Evolutionary conservation across 1,140 invertebrate genomes (phyloP), one percentile per base, ranked within the genome.

Genomic region (Zophobas morio): DNA sequence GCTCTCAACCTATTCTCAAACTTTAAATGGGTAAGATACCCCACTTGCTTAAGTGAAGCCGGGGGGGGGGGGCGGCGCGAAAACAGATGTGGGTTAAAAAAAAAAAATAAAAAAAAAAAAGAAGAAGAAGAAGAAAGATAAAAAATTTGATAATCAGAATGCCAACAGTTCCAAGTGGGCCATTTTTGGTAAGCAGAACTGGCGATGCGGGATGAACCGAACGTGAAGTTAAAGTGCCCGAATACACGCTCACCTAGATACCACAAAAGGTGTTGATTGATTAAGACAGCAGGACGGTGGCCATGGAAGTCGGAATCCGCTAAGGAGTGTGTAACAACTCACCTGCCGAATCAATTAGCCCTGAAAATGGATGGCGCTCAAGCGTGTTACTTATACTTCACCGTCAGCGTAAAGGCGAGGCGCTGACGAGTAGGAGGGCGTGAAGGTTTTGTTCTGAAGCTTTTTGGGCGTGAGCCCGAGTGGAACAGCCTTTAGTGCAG

Each of bases 171-270:
- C 91, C 90, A 89, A 94, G 93, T 94, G 93, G 92, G 93, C 93
- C 93, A 94, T 88, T 94, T 95, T 95, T 94, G 93, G 94, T 95
- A 94, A 95, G 93, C 93, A 95, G 94, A 95, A 95, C 93, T 95
- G 93, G 93, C 92, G 94, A 89, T 95, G 94, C 90, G 92, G 92
- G 92, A 94, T 93, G 92, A 93, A 93, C 91, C 90, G 89, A 92
- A 93, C 90, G 91, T 88, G 84, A 89, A 89, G 91, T 92, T 92
- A 92, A 90, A 88, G 90, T 88, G 91, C 91, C 90, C 80, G 89
- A 92, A 88, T 88, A 84, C 86, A 84, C 84, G 84, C 92, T 92
- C 88, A 93, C 91, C 84, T n/a, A 89, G 93, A 94, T 87, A 91
- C 93, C 92, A 94, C 90, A 89, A 95, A 95, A 94, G 92, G 92